Base-by-base conservation (phyloP, 2,888 invertebrate genomes). In the Andrena praecox region DNA sequence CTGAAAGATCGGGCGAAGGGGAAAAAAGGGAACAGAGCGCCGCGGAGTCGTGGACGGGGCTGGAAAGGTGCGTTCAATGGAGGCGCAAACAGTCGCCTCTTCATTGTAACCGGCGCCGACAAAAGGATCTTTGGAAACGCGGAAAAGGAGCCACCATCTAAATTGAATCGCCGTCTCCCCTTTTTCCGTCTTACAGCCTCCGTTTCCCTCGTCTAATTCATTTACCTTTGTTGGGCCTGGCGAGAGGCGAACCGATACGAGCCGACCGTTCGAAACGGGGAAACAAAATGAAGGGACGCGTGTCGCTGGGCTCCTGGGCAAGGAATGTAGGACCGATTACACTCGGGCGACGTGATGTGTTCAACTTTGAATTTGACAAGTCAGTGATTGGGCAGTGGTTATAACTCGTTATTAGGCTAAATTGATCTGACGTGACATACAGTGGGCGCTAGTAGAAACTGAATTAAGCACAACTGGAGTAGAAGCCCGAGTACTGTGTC, bases 111-210 rank as follows among this genome's bases (percentile, higher is more conserved):
- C 52, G 69, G 54, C 59, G 52, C 72, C 79, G 77, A 84, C 78
- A 82, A 87, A 84, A 71, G 56, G 84, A 80, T 80, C 78, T 75
- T 76, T 69, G 73, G 67, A 80, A 79, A 78, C 80, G 52, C 69
- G 80, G 68, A 63, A 71, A 83, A 84, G 83, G 74, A 77, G 74
- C 54, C 60, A 69, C 52, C 80, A 78, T 85, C 80, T 87, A 86
- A 88, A 87, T 86, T 82, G 87, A 85, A 86, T 83, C 86, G 68
- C 62, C 66, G 27, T 69, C 71, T 62, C 60, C 66, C 50, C 75
- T 62, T 27, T 27, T 59, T 71, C 74, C 48, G 50, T 35, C 31
- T 48, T 48, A 50, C 67, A 27, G 12, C n/a, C 20, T 69, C 70
- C 59, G 66, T 68, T 63, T 77, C 35, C 16, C 66, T 56, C 63